Evolutionary conservation across 2,797 vertebrate species (phyloP).

Genomic region (Hemitrygon akajei): DNA sequence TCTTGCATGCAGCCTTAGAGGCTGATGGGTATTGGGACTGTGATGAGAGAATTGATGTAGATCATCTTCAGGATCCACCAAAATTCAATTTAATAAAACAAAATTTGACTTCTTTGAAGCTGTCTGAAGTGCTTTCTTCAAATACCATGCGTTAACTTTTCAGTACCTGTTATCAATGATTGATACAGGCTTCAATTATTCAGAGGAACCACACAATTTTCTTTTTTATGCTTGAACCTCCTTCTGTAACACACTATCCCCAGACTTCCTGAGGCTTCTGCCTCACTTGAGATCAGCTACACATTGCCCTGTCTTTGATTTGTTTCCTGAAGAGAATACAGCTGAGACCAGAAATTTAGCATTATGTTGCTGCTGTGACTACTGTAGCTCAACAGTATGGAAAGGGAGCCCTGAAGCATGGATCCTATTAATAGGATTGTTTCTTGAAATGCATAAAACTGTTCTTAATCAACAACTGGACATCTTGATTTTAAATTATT

Average conservation of each 20-base stretch:
- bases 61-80: background rate
- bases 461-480: background rate
- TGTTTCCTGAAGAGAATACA: background rate
- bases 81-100: background rate
- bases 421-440: background rate
- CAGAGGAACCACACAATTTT: background rate
- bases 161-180: background rate
- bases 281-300: background rate
- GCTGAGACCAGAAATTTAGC: background rate
- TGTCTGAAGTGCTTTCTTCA: background rate
- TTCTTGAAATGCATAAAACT: background rate
- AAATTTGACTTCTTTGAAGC: too few species aligned
- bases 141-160: background rate
- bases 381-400: background rate
- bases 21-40: too few species aligned
- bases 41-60: too few species aligned
- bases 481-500: background rate
- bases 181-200: background rate
- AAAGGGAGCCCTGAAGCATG: background rate
- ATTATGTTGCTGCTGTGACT: background rate
- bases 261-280: background rate
- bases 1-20: too few species aligned
- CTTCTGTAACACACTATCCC: background rate
- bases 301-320: background rate
- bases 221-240: background rate